Evolutionary conservation across 2,113 vertebrate genomes (phyloP).

Genomic region (Mobula birostris): DNA sequence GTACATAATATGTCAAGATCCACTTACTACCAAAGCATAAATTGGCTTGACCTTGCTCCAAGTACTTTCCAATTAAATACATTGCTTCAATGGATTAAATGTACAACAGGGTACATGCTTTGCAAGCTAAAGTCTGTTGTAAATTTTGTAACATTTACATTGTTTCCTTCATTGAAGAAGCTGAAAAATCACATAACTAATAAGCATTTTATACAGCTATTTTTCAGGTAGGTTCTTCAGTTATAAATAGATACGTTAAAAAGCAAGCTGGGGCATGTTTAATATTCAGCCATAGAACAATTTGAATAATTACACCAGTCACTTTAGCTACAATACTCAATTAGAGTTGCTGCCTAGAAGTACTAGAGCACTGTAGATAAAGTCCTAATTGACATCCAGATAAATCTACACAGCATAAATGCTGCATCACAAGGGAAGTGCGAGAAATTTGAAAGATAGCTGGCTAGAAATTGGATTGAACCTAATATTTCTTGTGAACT

Average conservation of each 20-base stretch:
- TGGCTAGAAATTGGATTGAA: no score
- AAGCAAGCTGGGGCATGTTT: not conserved
- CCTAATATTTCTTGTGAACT: no score
- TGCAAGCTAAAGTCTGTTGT: not conserved
- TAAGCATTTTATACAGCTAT: not conserved
- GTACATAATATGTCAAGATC: slow-evolving; percentile 10
- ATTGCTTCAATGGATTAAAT: not conserved
- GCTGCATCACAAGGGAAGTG: not conserved
- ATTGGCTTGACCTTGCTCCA: slow-evolving; percentile 16
- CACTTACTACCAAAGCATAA: not conserved
- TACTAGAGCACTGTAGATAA: not conserved
- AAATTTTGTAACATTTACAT: not conserved
- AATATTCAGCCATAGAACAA: not conserved
- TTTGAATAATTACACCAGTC: not conserved
- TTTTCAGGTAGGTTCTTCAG: not conserved
- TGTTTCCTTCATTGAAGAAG: not conserved
- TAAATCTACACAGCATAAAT: not conserved
- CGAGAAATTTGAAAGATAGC: no score
- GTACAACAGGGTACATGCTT: not conserved
- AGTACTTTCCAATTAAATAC: slow-evolving; percentile 14
- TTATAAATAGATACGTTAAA: not conserved
- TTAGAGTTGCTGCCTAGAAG: not conserved
- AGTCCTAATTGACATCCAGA: not conserved
- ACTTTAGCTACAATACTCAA: not conserved
- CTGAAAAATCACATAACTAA: not conserved